These are phyloP conservation scores for Pandemis cinnamomeana DNA, from an alignment of 2,888 invertebrate genomes.

Conservation along the genomic window DNA sequence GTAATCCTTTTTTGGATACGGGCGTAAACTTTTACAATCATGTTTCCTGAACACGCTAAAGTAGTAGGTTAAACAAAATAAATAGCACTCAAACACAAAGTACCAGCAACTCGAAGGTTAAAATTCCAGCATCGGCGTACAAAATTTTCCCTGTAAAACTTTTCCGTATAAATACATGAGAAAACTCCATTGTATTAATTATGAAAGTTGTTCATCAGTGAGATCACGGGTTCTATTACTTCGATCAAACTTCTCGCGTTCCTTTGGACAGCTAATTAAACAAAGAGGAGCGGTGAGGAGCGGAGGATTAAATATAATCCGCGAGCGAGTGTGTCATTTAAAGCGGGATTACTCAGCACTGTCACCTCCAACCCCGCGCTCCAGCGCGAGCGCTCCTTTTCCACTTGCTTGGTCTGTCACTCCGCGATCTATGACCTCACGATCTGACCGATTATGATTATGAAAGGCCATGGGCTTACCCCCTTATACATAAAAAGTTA, in stretches of 20 bases:
- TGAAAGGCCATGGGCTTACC: neutral
- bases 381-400: slow-evolving; percentile 7
- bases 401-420: neutral
- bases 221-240: slow-evolving; percentile 30
- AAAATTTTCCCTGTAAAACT: slow-evolving; percentile 18
- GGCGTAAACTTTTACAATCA: neutral
- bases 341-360: slow-evolving; percentile 20
- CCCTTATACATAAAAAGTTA: neutral
- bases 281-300: slow-evolving; percentile 28
- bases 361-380: slow-evolving; percentile 11
- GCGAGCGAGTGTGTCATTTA: slow-evolving; percentile 22
- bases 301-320: slow-evolving; percentile 32
- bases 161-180: slow-evolving; percentile 10
- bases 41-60: neutral
- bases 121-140: slow-evolving; percentile 10
- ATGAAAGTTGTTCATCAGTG: slow-evolving; percentile 29
- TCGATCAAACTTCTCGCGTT: slow-evolving; percentile 33
- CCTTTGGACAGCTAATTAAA: slow-evolving; percentile 39
- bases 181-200: slow-evolving; percentile 24
- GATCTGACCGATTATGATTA: neutral
- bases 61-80: slow-evolving; percentile 15
- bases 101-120: neutral
- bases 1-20: neutral
- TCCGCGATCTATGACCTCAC: neutral
- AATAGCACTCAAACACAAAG: slow-evolving; percentile 10